Conservation (phyloP, 1,140 invertebrate genomes). For the Nomia melanderi region DNA sequence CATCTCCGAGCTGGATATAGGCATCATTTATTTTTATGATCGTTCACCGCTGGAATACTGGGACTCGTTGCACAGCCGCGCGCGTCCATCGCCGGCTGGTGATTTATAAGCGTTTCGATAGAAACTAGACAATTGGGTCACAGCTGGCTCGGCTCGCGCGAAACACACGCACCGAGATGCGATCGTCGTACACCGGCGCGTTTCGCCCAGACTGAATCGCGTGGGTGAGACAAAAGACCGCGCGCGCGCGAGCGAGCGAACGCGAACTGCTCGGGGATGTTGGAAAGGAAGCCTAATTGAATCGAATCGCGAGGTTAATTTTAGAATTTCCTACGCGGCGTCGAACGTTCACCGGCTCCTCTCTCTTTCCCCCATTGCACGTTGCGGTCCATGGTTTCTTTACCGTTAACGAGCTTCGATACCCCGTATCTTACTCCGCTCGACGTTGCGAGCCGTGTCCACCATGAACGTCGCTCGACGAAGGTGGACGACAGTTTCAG, state of each 20-base stretch:
- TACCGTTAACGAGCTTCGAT: neutral
- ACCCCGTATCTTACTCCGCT: neutral
- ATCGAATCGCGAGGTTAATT: conserved; percentile 44
- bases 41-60: neutral
- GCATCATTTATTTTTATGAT: conserved; percentile 28
- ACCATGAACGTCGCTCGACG: too few relatives aligned
- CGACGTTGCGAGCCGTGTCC: neutral
- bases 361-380: neutral
- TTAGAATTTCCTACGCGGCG: conserved; percentile 37
- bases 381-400: neutral
- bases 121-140: conserved; percentile 56
- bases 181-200: neutral
- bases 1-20: neutral
- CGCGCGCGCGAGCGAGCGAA: neutral
- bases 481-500: neutral
- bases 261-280: conserved; percentile 18
- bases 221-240: conserved; percentile 50
- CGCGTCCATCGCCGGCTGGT: conserved; percentile 5
- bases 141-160: conserved; percentile 38
- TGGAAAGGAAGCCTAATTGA: conserved; percentile 42
- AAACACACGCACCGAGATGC: neutral
- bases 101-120: conserved; percentile 30
- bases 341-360: neutral
- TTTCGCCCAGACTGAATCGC: neutral
- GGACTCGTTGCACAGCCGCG: neutral